Evolutionary conservation across 2,113 vertebrate species (phyloP).

Genomic region (Rhea pennata): DNA sequence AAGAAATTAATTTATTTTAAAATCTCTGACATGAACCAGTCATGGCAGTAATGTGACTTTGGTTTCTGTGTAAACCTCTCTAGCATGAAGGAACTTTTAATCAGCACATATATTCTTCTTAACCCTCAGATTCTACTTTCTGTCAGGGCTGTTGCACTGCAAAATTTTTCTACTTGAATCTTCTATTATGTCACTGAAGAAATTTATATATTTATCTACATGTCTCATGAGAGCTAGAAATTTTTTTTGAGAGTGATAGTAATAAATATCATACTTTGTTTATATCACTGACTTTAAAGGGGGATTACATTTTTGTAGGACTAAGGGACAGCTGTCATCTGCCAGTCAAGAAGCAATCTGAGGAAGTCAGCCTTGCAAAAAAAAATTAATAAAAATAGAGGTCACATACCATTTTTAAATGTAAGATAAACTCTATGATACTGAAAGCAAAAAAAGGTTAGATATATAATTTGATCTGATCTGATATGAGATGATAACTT

Average conservation of each 20-base stretch:
- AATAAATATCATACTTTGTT: not conserved
- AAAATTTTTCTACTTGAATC: not conserved
- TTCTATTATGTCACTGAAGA: not conserved
- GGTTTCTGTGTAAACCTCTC: not conserved
- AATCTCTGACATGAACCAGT: not conserved
- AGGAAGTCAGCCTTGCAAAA: not conserved
- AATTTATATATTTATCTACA: not conserved
- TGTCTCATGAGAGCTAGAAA: not conserved
- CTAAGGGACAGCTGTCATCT: not conserved
- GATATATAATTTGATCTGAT: not conserved
- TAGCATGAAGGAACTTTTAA: not conserved
- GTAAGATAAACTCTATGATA: not conserved
- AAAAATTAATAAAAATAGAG: not conserved
- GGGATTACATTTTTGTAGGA: not conserved
- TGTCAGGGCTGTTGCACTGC: not conserved
- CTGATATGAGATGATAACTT: not conserved
- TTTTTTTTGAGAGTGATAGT: not conserved
- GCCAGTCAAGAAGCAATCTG: not conserved
- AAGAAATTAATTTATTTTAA: not conserved
- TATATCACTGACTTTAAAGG: not conserved
- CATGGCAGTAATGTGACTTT: not conserved
- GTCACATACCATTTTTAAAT: not conserved
- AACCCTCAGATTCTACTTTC: not conserved
- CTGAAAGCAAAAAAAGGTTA: not conserved
- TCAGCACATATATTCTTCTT: not conserved